phyloP scores from a whole-genome alignment of 1,140 invertebrate genomes.

The Littorina saxatilis region DNA sequence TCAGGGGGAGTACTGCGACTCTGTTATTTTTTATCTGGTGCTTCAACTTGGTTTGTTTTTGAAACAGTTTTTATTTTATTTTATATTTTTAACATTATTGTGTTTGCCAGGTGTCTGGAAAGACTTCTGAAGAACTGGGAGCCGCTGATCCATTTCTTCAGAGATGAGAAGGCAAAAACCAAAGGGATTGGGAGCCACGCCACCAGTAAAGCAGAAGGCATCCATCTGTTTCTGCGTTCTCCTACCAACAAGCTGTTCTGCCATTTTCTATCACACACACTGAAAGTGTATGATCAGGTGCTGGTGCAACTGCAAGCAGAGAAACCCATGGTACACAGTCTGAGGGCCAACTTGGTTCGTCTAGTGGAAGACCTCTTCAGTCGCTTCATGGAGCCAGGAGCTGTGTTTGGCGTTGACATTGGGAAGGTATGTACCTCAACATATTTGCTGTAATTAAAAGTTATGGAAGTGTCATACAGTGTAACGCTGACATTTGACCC shows the following conservation, averaged over 20 bases:
- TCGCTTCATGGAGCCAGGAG: slow-evolving; percentile 28
- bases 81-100: too few species aligned
- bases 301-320: slow-evolving; percentile 41
- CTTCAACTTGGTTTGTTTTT: too few species aligned
- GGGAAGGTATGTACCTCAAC: too few species aligned
- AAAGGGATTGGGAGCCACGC: background rate
- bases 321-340: slow-evolving; percentile 43
- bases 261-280: slow-evolving; percentile 38
- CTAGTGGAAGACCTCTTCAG: slow-evolving; percentile 36
- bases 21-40: too few species aligned
- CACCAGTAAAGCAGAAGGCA: background rate
- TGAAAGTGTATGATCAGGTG: slow-evolving; percentile 46
- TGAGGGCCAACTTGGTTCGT: slow-evolving; percentile 24
- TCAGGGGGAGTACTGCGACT: too few species aligned
- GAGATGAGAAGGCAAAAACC: slow-evolving; percentile 7
- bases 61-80: too few species aligned
- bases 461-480: too few species aligned
- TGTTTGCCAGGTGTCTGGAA: slow-evolving; percentile 41
- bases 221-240: slow-evolving; percentile 23
- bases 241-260: slow-evolving; percentile 46
- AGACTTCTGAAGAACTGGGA: slow-evolving; percentile 46
- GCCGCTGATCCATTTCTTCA: slow-evolving; percentile 45
- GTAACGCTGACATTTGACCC: too few species aligned
- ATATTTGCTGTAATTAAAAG: too few species aligned
- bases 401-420: background rate